A percentile compares a stretch with the other conserved stretches of the same genome.
These are phyloP conservation scores for Ephestia elutella DNA, from an alignment of 1,140 invertebrate genomes.

Conservation along the genomic window DNA sequence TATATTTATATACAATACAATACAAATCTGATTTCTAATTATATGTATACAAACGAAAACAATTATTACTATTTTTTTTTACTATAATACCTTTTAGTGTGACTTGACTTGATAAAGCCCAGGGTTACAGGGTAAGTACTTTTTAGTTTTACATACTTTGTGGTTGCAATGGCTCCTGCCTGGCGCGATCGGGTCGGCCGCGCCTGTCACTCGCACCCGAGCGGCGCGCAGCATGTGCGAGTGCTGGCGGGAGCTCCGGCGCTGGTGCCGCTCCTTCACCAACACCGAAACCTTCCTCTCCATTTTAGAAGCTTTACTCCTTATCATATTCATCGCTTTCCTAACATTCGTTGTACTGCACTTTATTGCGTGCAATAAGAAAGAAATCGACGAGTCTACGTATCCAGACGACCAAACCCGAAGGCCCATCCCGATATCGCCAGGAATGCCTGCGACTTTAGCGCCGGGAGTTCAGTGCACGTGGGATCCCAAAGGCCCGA, in stretches of 20 bases:
- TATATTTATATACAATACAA: too few relatives aligned
- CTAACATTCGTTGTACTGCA: conserved; percentile 53
- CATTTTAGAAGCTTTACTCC: conserved; percentile 36
- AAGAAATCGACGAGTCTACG: neutral
- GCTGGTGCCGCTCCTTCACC: conserved; percentile 58
- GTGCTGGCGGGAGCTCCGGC: conserved; percentile 46
- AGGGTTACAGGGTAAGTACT: too few relatives aligned
- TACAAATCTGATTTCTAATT: too few relatives aligned
- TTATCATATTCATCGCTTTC: conserved; percentile 37
- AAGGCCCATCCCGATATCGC: neutral
- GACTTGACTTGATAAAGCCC: too few relatives aligned
- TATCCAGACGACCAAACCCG: neutral
- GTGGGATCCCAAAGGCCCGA: conserved; percentile 43
- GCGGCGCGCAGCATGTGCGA: conserved; percentile 29
- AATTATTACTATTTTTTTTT: too few relatives aligned
- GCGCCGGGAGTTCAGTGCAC: conserved; percentile 37
- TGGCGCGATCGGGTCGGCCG: too few relatives aligned
- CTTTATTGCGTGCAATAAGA: conserved; percentile 31
- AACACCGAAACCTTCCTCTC: conserved; percentile 36
- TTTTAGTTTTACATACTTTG: too few relatives aligned
- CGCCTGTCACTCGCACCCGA: too few relatives aligned
- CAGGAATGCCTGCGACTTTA: conserved; percentile 8
- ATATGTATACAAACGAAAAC: too few relatives aligned
- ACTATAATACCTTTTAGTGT: too few relatives aligned
- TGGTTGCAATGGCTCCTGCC: too few relatives aligned